Conservation (phyloP, 2,888 invertebrate genomes). For the Thereva nobilitata region DNA sequence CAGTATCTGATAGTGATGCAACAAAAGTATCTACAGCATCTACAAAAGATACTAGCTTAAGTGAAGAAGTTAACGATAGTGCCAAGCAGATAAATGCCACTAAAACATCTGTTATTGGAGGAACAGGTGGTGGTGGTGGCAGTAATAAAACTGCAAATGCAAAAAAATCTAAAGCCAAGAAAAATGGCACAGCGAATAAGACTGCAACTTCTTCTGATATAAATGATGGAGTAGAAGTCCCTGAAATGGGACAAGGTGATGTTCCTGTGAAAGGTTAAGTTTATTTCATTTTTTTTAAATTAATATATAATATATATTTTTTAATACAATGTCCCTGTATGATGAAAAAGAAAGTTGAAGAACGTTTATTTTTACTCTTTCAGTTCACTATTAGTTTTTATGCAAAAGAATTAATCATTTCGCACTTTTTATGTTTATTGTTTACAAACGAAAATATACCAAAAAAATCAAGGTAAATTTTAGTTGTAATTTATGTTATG, state of each 20-base stretch:
- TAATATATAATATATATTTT: neutral
- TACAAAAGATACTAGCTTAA: constrained; percentile 5
- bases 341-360: too few species aligned
- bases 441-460: too few species aligned
- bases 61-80: constrained; percentile 25
- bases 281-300: constrained; percentile 7
- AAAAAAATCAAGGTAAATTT: too few species aligned
- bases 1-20: constrained; percentile 27
- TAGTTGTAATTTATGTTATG: too few species aligned
- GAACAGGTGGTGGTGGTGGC: neutral
- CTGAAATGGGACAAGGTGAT: constrained; percentile 40
- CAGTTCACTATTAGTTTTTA: too few species aligned
- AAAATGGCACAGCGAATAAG: constrained; percentile 35
- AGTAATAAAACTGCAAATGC: neutral
- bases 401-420: too few species aligned
- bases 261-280: constrained; percentile 41
- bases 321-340: constrained; percentile 5
- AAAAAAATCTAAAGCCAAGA: constrained; percentile 37
- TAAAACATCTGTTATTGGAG: constrained; percentile 7
- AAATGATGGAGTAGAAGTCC: constrained; percentile 27
- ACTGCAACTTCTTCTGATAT: constrained; percentile 11
- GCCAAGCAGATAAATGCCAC: constrained; percentile 19
- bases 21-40: constrained; percentile 1
- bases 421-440: too few species aligned
- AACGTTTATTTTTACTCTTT: too few species aligned